Evolutionary conservation across 2,797 vertebrate genomes (phyloP), one percentile per base, ranked within the genome.

Genomic region (Brotula barbata): DNA sequence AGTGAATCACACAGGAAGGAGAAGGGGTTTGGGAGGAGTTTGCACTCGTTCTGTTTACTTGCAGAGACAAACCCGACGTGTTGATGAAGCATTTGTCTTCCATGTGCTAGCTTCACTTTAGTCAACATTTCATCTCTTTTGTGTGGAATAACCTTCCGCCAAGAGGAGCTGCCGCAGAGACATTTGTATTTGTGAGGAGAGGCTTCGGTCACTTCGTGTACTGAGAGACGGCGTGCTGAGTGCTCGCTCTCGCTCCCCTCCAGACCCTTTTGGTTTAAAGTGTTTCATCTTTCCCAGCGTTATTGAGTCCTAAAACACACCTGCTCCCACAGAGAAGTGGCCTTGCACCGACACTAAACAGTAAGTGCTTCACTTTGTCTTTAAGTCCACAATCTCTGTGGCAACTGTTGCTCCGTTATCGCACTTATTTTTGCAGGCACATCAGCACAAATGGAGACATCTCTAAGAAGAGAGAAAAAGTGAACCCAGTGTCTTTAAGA

Each of bases 271-370:
- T 75, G 74, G 70, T 85, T 83, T 81, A 83, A 70, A 56, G 59
- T 63, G 82, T 77, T 73, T 70, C 70, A 75, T 81, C 78, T 75
- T 68, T n/a, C 65, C 25, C 68, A n/a, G 12, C n/a, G 28, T 85
- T 83, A 88, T 79, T 81, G 81, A 82, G 74, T 85, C 85, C 78
- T 84, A 83, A 87, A 88, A 82, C 74, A 83, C 86, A 86, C 71
- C 83, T 85, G 87, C 84, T 88, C 77, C 83, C 76, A 65, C 64
- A 21, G 74, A 13, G 71, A 5, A 11, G 19, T 14, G 25, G 60
- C 66, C 44, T 68, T 45, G 31, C 68, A 49, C 56, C 17, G 60
- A 67, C 68, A 52, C 77, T 77, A 75, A 82, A 80, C 21, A 3
- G 64, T 63, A 62, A 87, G 71, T 68, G 73, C 64, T 62, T 53